Percentiles rank a stretch among this genome's conserved stretches.
Conservation (phyloP, 2,797 vertebrate species). For the Denticeps clupeoides region DNA sequence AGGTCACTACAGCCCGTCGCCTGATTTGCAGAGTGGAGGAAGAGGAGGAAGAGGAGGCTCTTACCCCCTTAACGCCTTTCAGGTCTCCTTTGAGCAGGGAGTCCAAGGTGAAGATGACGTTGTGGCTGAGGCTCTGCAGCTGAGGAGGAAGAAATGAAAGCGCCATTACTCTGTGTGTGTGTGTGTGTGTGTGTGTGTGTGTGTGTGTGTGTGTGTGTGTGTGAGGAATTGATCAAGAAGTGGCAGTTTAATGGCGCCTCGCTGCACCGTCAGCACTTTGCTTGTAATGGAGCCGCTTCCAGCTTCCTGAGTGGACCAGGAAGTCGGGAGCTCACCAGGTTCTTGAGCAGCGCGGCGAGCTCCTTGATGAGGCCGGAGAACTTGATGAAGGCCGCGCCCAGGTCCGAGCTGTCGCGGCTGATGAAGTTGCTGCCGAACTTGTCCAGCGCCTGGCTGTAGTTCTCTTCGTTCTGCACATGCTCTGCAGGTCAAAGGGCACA, state of each 20-base stretch:
- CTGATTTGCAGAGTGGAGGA: too few species aligned
- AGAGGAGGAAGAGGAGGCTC: conserved; percentile 30
- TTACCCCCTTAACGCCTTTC: conserved; percentile 83
- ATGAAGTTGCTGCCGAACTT: conserved; percentile 84
- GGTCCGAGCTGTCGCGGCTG: conserved; percentile 76
- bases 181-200: neutral
- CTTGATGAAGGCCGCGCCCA: conserved; percentile 78
- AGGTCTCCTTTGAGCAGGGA: conserved; percentile 80
- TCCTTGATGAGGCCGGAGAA: conserved; percentile 77
- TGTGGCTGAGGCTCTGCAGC: conserved; percentile 81
- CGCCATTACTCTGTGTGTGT: neutral
- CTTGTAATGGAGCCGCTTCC: neutral
- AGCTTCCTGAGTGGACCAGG: neutral
- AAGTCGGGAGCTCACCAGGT: conserved; percentile 58
- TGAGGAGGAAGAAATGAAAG: conserved; percentile 22
- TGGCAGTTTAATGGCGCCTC: neutral
- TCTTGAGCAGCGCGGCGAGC: conserved; percentile 75
- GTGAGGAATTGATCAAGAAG: too few species aligned
- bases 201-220: neutral
- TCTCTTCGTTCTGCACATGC: conserved; percentile 80
- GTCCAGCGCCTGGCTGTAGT: conserved; percentile 78
- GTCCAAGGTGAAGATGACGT: conserved; percentile 84
- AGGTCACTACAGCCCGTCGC: too few species aligned
- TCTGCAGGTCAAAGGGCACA: conserved; percentile 43
- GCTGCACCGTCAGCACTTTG: neutral